These are phyloP conservation scores for Rhimphoctona megacephalus DNA, from an alignment of 2,888 invertebrate species.

Conservation along the genomic window DNA sequence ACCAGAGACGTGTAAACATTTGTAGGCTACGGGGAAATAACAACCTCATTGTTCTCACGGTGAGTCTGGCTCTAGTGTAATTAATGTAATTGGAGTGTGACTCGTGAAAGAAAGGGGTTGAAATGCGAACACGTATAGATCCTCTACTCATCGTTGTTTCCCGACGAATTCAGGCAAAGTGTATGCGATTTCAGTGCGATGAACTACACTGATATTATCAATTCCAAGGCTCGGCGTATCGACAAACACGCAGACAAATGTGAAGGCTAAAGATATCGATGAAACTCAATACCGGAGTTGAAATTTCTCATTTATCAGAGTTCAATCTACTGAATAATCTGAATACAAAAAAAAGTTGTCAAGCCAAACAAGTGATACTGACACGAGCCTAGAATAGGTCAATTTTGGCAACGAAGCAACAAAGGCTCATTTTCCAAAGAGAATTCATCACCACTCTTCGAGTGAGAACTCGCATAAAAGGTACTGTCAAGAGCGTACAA, in stretches of 20 bases:
- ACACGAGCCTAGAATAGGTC: slow-evolving; percentile 30
- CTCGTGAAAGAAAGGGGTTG: slow-evolving; percentile 62
- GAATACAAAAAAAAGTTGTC: neutral
- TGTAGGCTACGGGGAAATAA: slow-evolving; percentile 65
- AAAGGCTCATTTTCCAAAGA: slow-evolving; percentile 35
- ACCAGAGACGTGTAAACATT: slow-evolving; percentile 64
- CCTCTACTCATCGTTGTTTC: slow-evolving; percentile 9
- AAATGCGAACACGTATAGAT: slow-evolving; percentile 53
- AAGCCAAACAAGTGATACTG: slow-evolving; percentile 5
- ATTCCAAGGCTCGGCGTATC: slow-evolving; percentile 21
- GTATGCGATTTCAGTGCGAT: slow-evolving; percentile 44
- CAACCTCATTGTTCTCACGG: slow-evolving; percentile 66
- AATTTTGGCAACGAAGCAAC: slow-evolving; percentile 45
- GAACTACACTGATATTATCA: slow-evolving; percentile 42
- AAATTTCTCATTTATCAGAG: slow-evolving; percentile 20
- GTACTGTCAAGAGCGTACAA: slow-evolving; percentile 21
- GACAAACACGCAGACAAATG: slow-evolving; percentile 5
- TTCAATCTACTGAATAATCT: neutral
- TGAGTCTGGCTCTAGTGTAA: slow-evolving; percentile 57
- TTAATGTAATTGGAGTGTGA: slow-evolving; percentile 69
- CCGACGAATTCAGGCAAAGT: slow-evolving; percentile 42
- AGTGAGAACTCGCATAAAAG: neutral
- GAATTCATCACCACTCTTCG: slow-evolving; percentile 40
- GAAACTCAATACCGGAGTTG: neutral
- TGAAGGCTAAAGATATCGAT: neutral